These are phyloP conservation scores for Lepus americanus DNA, from an alignment of 2,113 vertebrate genomes.

Conservation along the genomic window DNA sequence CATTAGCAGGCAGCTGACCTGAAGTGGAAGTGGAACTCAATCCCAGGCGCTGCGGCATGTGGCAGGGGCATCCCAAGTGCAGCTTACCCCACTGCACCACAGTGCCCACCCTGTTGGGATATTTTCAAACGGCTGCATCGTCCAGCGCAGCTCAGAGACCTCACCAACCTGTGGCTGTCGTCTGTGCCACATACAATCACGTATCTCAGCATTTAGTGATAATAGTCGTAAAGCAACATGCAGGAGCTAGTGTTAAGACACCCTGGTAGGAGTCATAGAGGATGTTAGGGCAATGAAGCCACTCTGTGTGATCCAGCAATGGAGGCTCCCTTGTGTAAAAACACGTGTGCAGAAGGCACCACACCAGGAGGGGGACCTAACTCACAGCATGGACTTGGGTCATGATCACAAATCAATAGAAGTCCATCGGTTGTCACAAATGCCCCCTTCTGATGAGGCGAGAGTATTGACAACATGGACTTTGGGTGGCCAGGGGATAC, in stretches of 20 bases:
- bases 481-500: too few species aligned
- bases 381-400: not conserved
- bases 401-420: not conserved
- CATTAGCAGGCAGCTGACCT: too few species aligned
- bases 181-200: not conserved
- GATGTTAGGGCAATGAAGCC: not conserved
- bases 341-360: not conserved
- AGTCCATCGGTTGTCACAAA: not conserved
- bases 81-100: too few species aligned
- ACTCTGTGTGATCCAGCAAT: not conserved
- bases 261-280: not conserved
- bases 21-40: too few species aligned
- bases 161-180: not conserved
- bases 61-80: too few species aligned
- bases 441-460: too few species aligned
- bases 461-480: not conserved
- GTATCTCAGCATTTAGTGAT: slow-evolving; percentile 46
- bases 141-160: not conserved
- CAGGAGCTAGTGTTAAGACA: slow-evolving; percentile 35
- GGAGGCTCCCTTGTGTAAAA: not conserved
- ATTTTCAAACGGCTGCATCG: too few species aligned
- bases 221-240: slow-evolving; percentile 56
- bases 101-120: not conserved
- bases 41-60: too few species aligned
- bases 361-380: not conserved